Conservation (phyloP, 2,113 vertebrate species). For the Buteo buteo region DNA sequence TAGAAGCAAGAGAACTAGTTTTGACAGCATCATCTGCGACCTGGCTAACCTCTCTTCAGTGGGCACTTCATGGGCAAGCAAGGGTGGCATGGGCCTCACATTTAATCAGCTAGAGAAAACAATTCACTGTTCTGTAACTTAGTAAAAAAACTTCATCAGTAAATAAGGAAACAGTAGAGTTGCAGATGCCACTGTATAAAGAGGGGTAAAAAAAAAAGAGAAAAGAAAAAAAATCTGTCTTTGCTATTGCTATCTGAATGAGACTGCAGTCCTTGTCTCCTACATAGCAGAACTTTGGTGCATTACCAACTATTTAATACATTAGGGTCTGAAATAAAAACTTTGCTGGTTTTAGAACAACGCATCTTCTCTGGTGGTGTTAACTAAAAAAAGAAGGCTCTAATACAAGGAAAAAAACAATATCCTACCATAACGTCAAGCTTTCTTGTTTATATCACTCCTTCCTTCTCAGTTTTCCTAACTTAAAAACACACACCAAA, state of each 20-base stretch:
- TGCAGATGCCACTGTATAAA: background rate
- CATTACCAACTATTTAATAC: background rate
- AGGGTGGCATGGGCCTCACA: background rate
- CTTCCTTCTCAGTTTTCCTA: background rate
- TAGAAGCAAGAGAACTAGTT: background rate
- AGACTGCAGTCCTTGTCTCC: background rate
- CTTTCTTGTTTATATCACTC: background rate
- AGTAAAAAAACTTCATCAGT: background rate
- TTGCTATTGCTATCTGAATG: background rate
- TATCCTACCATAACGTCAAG: background rate
- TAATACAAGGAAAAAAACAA: background rate
- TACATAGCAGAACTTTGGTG: background rate
- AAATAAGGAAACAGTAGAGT: background rate
- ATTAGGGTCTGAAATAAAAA: background rate
- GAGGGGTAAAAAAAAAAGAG: background rate
- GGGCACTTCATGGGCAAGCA: background rate
- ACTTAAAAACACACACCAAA: background rate
- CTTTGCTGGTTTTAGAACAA: background rate
- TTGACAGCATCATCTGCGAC: background rate
- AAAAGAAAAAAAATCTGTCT: background rate
- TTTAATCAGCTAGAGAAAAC: background rate
- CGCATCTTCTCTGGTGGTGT: background rate
- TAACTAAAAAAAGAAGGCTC: background rate
- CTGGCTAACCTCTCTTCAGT: background rate
- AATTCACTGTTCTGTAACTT: background rate